Percentiles rank a stretch among this genome's conserved stretches.
Evolutionary conservation across 2,113 vertebrate species (phyloP).

Genomic region (Tursiops truncatus): DNA sequence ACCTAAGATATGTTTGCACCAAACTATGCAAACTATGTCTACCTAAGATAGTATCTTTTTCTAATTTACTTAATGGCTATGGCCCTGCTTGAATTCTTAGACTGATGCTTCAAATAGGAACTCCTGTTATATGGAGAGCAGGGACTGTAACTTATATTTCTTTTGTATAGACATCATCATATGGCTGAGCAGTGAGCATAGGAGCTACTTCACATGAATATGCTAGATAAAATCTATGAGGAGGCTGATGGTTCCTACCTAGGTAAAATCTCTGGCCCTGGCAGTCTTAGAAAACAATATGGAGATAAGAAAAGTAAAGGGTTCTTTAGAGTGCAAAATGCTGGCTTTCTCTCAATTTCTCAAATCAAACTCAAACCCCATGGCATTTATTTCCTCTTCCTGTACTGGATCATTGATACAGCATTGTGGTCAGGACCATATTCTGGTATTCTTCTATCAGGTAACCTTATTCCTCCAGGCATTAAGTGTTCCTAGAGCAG

Average conservation of each 20-base stretch:
- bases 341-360: neutral
- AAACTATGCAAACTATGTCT: no score
- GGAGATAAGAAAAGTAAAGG: neutral
- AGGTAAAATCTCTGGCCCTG: neutral
- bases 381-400: neutral
- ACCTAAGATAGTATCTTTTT: neutral
- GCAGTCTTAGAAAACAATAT: neutral
- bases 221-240: neutral
- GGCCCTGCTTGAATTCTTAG: neutral
- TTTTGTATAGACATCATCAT: neutral
- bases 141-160: neutral
- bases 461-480: neutral
- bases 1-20: no score
- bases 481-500: neutral
- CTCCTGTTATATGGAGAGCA: neutral
- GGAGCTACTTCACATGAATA: neutral
- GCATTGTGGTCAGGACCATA: neutral
- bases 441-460: neutral
- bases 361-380: neutral
- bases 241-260: neutral
- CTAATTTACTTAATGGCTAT: neutral
- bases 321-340: neutral
- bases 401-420: neutral
- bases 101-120: neutral
- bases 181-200: neutral